Evolutionary conservation across 2,113 vertebrate genomes (phyloP), one percentile per base, ranked within the genome.

Genomic region (Desmodus rotundus): DNA sequence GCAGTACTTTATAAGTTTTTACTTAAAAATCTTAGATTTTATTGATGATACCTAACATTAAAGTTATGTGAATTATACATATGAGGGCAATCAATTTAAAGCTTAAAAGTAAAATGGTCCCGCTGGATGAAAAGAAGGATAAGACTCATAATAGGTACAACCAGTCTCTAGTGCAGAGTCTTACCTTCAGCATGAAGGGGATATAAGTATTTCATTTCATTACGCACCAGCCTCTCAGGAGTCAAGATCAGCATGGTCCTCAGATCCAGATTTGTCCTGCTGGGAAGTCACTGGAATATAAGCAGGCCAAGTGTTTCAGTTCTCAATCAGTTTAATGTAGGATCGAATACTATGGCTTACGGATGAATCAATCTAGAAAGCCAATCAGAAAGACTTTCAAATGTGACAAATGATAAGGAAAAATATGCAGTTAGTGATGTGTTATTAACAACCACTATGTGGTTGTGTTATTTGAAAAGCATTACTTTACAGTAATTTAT

Each of bases 401-500:
- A 26, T 58, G 26, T 26, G 56, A 26, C 9, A 58, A 58, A 58
- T 58, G 22, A 11, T 10, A 58, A 26, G 24, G n/a, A 33, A 83
- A 41, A 36, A 52, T 1, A 33, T 7, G 11, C 72, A 58, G 24
- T 26, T 9, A 58, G 22, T 63, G n/a, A 85, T 38, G 43, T 90
- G 90, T 84, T 92, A 43, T 43, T 52, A 78, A 73, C 19, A 65
- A 36, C 52, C 24, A 65, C 22, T 72, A 24, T 54, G 19, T 33
- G 41, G 10, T 50, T 77, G 6, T 54, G 3, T 14, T 91, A 15
- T 8, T 84, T 70, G 72, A 93, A 6, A 28, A 92, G 17, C n/a
- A 43, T 85, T 96, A 63, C 74, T 38, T 94, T 93, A 92, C 33
- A 82, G 15, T 80, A 68, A 67, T 72, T 65, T 91, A 56, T 82